Evolutionary conservation across 2,888 invertebrate species (phyloP), one percentile per base, ranked within the genome.

Genomic region (Ennomos quercinarius): DNA sequence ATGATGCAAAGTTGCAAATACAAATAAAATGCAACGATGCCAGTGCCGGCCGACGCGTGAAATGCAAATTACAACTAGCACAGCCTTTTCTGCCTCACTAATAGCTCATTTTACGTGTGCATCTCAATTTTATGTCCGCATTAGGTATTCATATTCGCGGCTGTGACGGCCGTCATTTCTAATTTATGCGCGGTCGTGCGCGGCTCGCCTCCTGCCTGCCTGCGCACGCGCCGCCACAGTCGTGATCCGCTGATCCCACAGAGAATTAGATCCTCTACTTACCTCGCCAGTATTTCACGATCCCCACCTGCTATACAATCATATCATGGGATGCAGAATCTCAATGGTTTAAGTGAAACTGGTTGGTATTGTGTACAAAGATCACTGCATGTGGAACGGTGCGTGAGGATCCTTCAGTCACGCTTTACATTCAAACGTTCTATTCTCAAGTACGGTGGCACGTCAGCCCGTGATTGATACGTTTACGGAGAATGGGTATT

Each of bases 171-270:
- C 78, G 76, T 81, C 81, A 79, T 76, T 75, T 78, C 76, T 86
- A 87, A 87, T 87, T 85, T 87, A 89, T 88, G 84, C 87, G 73
- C 72, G 76, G 75, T 87, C 87, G 89, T 87, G 87, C 77, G 58
- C 81, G 72, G 72, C 78, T 71, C 79, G 74, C 80, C 82, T 76
- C 74, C 80, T 71, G 74, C 73, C 76, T 66, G 74, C 76, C 71
- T n/a, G 53, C 57, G 50, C 53, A 50, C 53, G 57, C 61, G 54
- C 51, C 60, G 11, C 46, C 36, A 9, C 51, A 38, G 65, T 84
- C 87, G 87, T 88, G 88, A 87, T 84, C 77, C 66, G 73, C 66
- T 67, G 74, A 68, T 76, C 76, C 75, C 74, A 68, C 72, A 62
- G 73, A 75, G 84, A 82, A 87, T 87, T 86, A 86, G 83, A 83